phyloP scores from a whole-genome alignment of 2,797 vertebrate species.

The Cheirogaleus major region DNA sequence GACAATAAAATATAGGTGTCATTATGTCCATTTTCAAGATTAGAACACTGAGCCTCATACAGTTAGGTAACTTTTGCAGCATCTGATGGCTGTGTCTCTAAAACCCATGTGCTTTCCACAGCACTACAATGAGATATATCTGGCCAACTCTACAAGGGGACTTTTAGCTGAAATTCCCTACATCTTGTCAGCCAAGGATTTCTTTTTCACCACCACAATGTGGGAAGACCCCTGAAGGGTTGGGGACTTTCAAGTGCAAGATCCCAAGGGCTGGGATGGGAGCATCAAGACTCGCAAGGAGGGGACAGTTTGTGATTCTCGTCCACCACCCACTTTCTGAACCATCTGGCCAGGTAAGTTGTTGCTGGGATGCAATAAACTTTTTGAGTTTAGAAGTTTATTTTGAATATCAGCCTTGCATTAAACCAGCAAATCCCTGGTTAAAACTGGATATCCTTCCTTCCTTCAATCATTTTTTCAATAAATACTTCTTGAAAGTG shows the following conservation, averaged over 20 bases:
- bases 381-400: not conserved
- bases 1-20: not conserved
- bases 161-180: not conserved
- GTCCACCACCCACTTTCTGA: not conserved
- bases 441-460: not conserved
- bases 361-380: not conserved
- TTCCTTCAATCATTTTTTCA: not conserved
- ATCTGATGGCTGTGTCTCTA: not conserved
- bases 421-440: not conserved
- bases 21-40: not conserved
- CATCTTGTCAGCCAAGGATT: not conserved
- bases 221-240: not conserved
- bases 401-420: not conserved
- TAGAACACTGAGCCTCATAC: not conserved
- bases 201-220: not conserved
- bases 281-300: accelerated
- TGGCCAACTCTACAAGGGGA: no score
- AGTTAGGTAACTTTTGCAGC: not conserved
- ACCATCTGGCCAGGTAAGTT: not conserved
- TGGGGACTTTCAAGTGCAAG: not conserved
- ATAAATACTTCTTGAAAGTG: not conserved
- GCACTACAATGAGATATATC: not conserved
- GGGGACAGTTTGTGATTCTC: no score
- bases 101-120: not conserved
- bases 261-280: no score